These are phyloP conservation scores for Caenorhabditis wallacei DNA, from an alignment of 2,888 invertebrate genomes.

Conservation along the genomic window DNA sequence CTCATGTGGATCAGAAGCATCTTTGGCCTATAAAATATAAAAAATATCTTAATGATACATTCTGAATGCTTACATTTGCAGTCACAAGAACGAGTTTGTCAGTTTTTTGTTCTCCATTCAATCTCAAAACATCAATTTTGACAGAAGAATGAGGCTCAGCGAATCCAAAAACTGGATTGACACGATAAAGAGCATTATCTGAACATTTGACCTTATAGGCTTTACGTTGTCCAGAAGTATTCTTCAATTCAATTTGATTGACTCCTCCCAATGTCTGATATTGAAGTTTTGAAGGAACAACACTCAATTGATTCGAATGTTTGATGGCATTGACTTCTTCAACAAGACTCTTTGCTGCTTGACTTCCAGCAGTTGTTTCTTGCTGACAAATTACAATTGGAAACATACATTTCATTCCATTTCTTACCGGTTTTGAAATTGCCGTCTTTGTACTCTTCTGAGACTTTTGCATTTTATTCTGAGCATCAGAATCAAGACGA, in stretches of 20 bases:
- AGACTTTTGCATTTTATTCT: slow-evolving; percentile 49
- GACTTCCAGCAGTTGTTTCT: slow-evolving; percentile 9
- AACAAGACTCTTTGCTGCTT: slow-evolving; percentile 10
- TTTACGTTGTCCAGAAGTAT: slow-evolving; percentile 59
- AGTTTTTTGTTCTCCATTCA: slow-evolving; percentile 62
- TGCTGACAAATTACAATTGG: slow-evolving; percentile 34
- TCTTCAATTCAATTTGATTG: slow-evolving; percentile 50
- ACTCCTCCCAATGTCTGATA: slow-evolving; percentile 56
- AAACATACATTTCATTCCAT: slow-evolving; percentile 3
- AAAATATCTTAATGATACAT: neutral
- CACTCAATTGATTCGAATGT: slow-evolving; percentile 45
- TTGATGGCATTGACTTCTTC: slow-evolving; percentile 54
- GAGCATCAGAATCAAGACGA: slow-evolving; percentile 49
- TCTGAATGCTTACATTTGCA: slow-evolving; percentile 54
- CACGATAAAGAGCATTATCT: slow-evolving; percentile 63
- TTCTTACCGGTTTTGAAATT: slow-evolving; percentile 23
- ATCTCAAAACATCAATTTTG: slow-evolving; percentile 62
- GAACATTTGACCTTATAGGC: slow-evolving; percentile 67
- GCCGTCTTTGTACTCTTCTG: slow-evolving; percentile 14
- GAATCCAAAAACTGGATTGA: slow-evolving; percentile 65
- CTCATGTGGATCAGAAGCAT: slow-evolving; percentile 26
- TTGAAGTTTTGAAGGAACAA: slow-evolving; percentile 50
- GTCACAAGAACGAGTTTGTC: slow-evolving; percentile 64
- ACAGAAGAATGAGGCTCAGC: slow-evolving; percentile 57
- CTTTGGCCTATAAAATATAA: slow-evolving; percentile 32